These are phyloP conservation scores for Lobophora halterata DNA, from an alignment of 2,888 invertebrate genomes.

Conservation along the genomic window DNA sequence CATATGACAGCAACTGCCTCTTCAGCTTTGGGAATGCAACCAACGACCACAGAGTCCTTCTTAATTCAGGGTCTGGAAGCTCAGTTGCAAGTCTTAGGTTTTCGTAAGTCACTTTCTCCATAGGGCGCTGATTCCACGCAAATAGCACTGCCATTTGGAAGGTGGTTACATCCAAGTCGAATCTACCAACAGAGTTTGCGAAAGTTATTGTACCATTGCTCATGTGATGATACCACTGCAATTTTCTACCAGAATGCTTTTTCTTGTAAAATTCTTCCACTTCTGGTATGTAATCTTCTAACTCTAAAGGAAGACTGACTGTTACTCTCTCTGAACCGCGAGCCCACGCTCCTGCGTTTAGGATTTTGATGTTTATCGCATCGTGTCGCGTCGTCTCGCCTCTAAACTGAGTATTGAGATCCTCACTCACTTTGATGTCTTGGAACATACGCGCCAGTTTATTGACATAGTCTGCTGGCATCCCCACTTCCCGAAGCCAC, in stretches of 20 bases:
- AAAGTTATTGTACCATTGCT: slow-evolving; percentile 99
- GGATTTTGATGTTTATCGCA: slow-evolving; percentile 98
- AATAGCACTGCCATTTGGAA: slow-evolving; percentile 99
- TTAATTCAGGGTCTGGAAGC: slow-evolving; percentile 95
- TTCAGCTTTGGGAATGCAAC: slow-evolving; percentile 98
- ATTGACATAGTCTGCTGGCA: slow-evolving; percentile 99
- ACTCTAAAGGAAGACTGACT: slow-evolving; percentile 96
- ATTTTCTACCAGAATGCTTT: slow-evolving; percentile 97
- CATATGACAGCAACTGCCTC: slow-evolving; percentile 92
- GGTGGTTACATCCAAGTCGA: slow-evolving; percentile 98
- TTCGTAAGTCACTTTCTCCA: slow-evolving; percentile 97
- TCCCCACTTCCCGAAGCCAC: slow-evolving; percentile 98
- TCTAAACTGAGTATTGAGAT: slow-evolving; percentile 96
- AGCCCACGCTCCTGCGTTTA: slow-evolving; percentile 99
- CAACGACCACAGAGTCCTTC: slow-evolving; percentile 97
- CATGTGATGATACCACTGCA: slow-evolving; percentile 99
- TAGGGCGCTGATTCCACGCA: slow-evolving; percentile 98
- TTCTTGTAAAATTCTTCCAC: slow-evolving; percentile 99
- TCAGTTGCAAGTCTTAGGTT: slow-evolving; percentile 97
- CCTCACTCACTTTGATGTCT: slow-evolving; percentile 98
- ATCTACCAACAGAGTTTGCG: slow-evolving; percentile 94
- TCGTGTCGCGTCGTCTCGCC: slow-evolving; percentile 90
- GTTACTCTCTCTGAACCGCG: slow-evolving; percentile 96
- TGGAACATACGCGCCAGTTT: slow-evolving; percentile 98
- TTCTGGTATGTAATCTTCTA: slow-evolving; percentile 99